phyloP scores from a whole-genome alignment of 1,140 invertebrate genomes.

The Scaptomyza montana region DNA sequence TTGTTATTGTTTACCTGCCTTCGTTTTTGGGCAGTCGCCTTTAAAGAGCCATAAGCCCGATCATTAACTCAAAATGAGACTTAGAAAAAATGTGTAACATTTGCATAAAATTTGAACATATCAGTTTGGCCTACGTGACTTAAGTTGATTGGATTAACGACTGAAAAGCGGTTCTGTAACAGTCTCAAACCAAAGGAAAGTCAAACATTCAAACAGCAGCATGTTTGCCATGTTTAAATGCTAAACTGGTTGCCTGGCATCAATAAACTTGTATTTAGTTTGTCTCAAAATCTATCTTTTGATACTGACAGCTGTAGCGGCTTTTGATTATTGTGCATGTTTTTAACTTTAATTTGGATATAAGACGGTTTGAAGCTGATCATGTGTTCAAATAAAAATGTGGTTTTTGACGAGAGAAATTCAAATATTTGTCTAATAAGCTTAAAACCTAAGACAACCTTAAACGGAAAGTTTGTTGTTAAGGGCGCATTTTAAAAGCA shows the following conservation, averaged over 20 bases:
- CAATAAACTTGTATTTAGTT: conserved; percentile 9
- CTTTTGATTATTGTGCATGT: conserved; percentile 28
- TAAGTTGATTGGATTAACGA: conserved; percentile 13
- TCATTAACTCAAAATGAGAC: too few species aligned
- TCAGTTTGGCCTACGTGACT: conserved; percentile 65
- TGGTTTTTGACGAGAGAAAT: not conserved
- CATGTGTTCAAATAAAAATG: conserved; percentile 1
- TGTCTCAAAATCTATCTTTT: conserved; percentile 2
- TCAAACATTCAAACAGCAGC: conserved; percentile 21
- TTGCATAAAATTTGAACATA: conserved; percentile 43
- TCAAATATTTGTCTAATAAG: not conserved
- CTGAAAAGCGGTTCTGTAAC: conserved; percentile 58
- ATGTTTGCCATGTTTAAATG: conserved; percentile 46
- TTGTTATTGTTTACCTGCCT: conserved; percentile 9
- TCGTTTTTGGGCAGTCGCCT: too few species aligned
- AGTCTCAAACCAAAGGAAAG: conserved; percentile 40
- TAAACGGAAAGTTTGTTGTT: too few species aligned
- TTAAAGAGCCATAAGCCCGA: too few species aligned
- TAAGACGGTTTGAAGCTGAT: conserved; percentile 10
- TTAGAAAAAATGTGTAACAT: conserved; percentile 32
- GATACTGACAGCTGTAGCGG: conserved; percentile 12
- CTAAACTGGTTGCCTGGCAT: conserved; percentile 33
- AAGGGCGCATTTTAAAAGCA: too few species aligned
- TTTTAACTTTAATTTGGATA: not conserved
- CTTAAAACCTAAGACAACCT: not conserved